Conservation (phyloP, 2,888 invertebrate species). For the Ligdia adustata region DNA sequence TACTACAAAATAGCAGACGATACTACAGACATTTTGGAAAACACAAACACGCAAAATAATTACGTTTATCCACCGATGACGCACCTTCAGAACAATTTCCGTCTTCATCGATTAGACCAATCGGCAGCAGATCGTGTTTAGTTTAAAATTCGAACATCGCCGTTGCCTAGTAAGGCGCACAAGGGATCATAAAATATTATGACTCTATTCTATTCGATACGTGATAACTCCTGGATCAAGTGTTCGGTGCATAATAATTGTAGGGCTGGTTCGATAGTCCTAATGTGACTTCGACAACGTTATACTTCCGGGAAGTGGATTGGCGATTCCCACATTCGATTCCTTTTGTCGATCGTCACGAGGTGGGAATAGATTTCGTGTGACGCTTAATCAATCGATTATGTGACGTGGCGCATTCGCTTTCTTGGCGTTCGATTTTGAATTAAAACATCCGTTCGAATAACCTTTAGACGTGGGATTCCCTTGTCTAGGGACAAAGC, state of each 20-base stretch:
- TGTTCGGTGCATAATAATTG: conserved; percentile 80
- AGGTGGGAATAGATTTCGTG: conserved; percentile 19
- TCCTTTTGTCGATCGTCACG: conserved; percentile 33
- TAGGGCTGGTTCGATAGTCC: conserved; percentile 60
- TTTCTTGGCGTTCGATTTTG: conserved; percentile 4
- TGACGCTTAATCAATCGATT: conserved; percentile 16
- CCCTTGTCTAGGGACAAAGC: too few species aligned
- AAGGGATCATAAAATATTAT: conserved; percentile 83
- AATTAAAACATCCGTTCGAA: conserved; percentile 4
- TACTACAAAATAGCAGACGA: too few species aligned
- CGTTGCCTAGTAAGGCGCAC: conserved; percentile 75
- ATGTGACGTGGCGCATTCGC: background rate
- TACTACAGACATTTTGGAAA: conserved; percentile 12
- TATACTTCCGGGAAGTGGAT: conserved; percentile 76
- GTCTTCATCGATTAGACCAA: conserved; percentile 48
- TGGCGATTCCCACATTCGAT: conserved; percentile 51
- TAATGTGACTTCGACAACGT: conserved; percentile 61
- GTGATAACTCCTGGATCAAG: conserved; percentile 78
- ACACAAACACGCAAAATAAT: conserved; percentile 18
- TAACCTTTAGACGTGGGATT: background rate
- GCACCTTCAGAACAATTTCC: conserved; percentile 42
- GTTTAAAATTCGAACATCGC: conserved; percentile 79
- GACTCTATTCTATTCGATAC: conserved; percentile 82
- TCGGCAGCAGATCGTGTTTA: conserved; percentile 55
- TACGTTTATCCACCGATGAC: conserved; percentile 18